Percentiles rank a stretch among this genome's conserved stretches.
Evolutionary conservation across 2,797 vertebrate species (phyloP).

Genomic region (Mus caroli): DNA sequence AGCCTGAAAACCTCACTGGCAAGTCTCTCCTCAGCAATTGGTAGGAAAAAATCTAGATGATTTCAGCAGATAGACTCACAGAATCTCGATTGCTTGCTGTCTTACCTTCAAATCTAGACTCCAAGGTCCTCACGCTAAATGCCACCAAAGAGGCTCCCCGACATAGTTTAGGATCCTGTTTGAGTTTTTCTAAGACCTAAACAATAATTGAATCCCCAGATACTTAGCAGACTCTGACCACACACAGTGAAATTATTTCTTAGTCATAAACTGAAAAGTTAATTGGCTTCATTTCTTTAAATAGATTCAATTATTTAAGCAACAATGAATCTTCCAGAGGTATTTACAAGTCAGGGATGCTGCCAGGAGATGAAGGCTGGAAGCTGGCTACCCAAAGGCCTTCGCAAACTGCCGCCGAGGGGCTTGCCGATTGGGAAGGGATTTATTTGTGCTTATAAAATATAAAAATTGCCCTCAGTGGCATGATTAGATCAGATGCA

Average conservation of each 20-base stretch:
- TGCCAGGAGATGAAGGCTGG: neutral
- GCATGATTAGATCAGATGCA: conserved; percentile 69
- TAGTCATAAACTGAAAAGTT: conserved; percentile 85
- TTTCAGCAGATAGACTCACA: neutral
- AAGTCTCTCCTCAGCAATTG: neutral
- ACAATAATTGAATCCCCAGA: conserved; percentile 83
- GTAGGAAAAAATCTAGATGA: neutral
- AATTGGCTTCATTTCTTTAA: conserved; percentile 88
- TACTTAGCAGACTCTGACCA: conserved; percentile 74
- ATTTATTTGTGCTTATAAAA: conserved; percentile 79
- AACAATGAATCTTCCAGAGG: conserved; percentile 80
- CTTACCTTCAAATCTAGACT: neutral
- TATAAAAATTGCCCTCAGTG: conserved; percentile 72
- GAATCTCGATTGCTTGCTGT: no score
- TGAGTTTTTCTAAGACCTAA: conserved; percentile 67
- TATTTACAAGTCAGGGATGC: conserved; percentile 35
- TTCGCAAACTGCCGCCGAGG: conserved; percentile 61
- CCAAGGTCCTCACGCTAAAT: neutral
- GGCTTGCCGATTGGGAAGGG: conserved; percentile 62
- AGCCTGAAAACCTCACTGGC: neutral
- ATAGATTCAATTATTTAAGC: conserved; percentile 85
- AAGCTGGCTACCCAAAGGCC: neutral
- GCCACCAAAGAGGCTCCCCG: neutral
- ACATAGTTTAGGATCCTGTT: neutral
- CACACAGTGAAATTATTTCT: conserved; percentile 85